Conservation (phyloP, 2,888 invertebrate genomes). For the Cephonodes hylas region DNA sequence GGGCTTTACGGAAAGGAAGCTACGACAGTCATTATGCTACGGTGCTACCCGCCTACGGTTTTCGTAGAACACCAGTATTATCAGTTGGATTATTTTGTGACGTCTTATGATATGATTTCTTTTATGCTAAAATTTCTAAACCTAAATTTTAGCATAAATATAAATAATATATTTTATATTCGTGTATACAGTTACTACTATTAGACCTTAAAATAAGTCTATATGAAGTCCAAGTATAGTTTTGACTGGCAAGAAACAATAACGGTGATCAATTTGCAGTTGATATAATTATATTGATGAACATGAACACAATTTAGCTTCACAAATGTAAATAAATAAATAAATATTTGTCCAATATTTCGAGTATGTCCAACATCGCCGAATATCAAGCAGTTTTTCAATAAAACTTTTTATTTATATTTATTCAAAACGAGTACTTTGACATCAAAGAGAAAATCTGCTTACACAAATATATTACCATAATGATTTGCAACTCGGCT, state of each 20-base stretch:
- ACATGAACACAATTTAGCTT: not conserved
- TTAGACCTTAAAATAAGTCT: too few species aligned
- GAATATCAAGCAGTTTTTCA: conserved; percentile 27
- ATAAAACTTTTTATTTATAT: conserved; percentile 39
- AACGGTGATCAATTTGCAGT: not conserved
- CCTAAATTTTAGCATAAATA: too few species aligned
- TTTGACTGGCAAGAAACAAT: not conserved
- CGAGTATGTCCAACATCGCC: conserved; percentile 21
- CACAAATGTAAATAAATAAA: too few species aligned
- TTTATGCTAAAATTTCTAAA: too few species aligned
- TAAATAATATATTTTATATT: too few species aligned
- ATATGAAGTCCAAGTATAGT: not conserved
- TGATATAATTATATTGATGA: not conserved
- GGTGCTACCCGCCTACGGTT: not conserved
- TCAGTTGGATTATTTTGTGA: not conserved
- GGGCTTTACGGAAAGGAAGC: not conserved
- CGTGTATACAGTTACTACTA: too few species aligned
- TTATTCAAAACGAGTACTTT: conserved; percentile 13
- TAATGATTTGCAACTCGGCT: not conserved
- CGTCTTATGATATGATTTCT: not conserved
- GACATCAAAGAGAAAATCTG: conserved; percentile 16
- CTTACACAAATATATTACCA: conserved; percentile 3
- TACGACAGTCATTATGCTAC: not conserved
- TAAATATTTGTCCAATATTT: conserved; percentile 28
- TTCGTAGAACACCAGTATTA: not conserved